phyloP scores from a whole-genome alignment of 1,140 invertebrate species.

The Calycopis cecrops region DNA sequence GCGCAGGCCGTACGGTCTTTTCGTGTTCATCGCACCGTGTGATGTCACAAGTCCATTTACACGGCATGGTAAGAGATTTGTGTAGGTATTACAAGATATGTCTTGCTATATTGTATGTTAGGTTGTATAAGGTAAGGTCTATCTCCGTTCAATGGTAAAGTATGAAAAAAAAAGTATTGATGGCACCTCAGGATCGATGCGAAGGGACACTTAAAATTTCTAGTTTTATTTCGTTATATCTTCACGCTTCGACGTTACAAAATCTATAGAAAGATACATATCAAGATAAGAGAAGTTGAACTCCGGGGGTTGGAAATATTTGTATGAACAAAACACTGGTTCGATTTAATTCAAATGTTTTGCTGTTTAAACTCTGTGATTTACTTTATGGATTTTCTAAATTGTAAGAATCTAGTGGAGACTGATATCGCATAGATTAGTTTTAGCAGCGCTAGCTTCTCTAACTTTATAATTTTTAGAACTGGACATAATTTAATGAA shows the following conservation, averaged over 20 bases:
- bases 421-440: slow-evolving; percentile 74
- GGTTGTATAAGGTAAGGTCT: slow-evolving; percentile 57
- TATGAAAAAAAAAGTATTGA: slow-evolving; percentile 45
- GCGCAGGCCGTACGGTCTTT: slow-evolving; percentile 28
- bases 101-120: slow-evolving; percentile 62
- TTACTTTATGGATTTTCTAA: slow-evolving; percentile 73
- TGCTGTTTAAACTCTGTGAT: slow-evolving; percentile 72
- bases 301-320: slow-evolving; percentile 47
- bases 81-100: slow-evolving; percentile 49
- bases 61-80: slow-evolving; percentile 38
- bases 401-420: slow-evolving; percentile 73
- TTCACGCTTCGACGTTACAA: slow-evolving; percentile 50
- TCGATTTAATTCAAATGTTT: slow-evolving; percentile 65
- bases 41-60: slow-evolving; percentile 27
- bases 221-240: slow-evolving; percentile 43
- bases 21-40: slow-evolving; percentile 28
- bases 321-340: slow-evolving; percentile 47
- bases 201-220: slow-evolving; percentile 61
- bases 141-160: slow-evolving; percentile 58
- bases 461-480: slow-evolving; percentile 66
- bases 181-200: slow-evolving; percentile 58
- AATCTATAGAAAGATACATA: slow-evolving; percentile 70
- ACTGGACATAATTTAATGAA: slow-evolving; percentile 60
- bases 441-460: slow-evolving; percentile 74
- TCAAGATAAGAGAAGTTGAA: slow-evolving; percentile 61